Percentiles rank a stretch among this genome's conserved stretches.
Evolutionary conservation across 2,888 invertebrate species (phyloP).

Genomic region (Chesias legatella): DNA sequence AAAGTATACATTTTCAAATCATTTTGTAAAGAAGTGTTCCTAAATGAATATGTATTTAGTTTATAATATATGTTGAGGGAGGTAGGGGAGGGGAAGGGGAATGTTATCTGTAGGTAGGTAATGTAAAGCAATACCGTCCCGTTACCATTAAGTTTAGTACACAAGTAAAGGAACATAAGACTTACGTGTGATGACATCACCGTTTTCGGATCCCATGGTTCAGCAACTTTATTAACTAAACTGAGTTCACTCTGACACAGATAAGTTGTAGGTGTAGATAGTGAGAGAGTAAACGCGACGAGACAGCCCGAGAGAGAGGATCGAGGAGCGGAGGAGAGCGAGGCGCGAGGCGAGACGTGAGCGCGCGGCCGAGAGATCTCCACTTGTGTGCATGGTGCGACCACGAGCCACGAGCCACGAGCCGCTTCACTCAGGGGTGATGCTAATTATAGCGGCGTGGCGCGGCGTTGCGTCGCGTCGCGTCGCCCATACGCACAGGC

Average conservation of each 20-base stretch:
- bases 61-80: no score
- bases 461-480: no score
- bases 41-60: no score
- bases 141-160: neutral
- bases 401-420: constrained; percentile 18
- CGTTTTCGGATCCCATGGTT: constrained; percentile 56
- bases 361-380: constrained; percentile 46
- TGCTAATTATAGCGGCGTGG: constrained; percentile 29
- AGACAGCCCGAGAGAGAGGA: neutral
- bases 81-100: no score
- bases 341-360: constrained; percentile 46
- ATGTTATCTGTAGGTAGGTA: no score
- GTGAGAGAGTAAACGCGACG: no score
- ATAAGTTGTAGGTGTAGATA: no score
- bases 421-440: constrained; percentile 36
- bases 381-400: constrained; percentile 32
- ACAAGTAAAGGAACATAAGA: constrained; percentile 18
- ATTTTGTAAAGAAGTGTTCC: no score
- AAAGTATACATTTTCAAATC: no score
- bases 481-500: constrained; percentile 4
- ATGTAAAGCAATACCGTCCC: neutral
- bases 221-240: constrained; percentile 35
- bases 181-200: constrained; percentile 58
- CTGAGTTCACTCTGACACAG: constrained; percentile 4
- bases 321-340: constrained; percentile 23